These are phyloP conservation scores for Drosophila pegasa DNA, from an alignment of 2,888 invertebrate species.

Conservation along the genomic window DNA sequence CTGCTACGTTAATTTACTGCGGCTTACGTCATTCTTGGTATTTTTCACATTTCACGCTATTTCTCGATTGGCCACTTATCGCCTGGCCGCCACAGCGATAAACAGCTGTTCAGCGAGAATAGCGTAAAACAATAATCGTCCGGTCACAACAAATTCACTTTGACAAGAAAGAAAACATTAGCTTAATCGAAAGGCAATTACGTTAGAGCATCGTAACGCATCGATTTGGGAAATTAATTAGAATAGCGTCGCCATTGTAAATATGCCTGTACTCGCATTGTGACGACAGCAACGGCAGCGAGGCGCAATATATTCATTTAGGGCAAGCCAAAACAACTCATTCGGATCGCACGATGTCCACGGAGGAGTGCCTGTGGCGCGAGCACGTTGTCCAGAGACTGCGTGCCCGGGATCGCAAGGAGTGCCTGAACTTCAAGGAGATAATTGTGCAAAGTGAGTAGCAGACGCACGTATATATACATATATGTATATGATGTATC, in stretches of 20 bases:
- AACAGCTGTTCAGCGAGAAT: constrained; percentile 43
- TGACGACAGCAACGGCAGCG: constrained; percentile 30
- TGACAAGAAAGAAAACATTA: constrained; percentile 37
- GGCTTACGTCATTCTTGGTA: constrained; percentile 3
- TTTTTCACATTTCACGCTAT: not conserved
- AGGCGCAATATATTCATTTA: constrained; percentile 5
- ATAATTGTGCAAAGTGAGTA: constrained; percentile 92
- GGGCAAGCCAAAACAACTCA: constrained; percentile 1
- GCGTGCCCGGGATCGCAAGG: constrained; percentile 90
- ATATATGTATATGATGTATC: not conserved
- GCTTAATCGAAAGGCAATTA: constrained; percentile 15
- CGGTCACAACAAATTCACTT: constrained; percentile 53
- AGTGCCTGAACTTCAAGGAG: constrained; percentile 91
- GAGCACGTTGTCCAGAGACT: constrained; percentile 89
- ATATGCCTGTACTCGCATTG: constrained; percentile 31
- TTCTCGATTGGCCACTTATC: constrained; percentile 25
- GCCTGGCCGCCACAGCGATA: constrained; percentile 26
- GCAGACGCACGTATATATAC: not conserved
- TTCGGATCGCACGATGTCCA: constrained; percentile 73
- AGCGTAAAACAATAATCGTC: constrained; percentile 45
- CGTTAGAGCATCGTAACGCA: not conserved
- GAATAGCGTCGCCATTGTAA: constrained; percentile 13
- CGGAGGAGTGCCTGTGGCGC: constrained; percentile 87
- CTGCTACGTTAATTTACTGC: not conserved
- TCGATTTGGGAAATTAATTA: not conserved